Evolutionary conservation across 2,888 invertebrate genomes (phyloP).

Genomic region (Meghimatium bilineatum): DNA sequence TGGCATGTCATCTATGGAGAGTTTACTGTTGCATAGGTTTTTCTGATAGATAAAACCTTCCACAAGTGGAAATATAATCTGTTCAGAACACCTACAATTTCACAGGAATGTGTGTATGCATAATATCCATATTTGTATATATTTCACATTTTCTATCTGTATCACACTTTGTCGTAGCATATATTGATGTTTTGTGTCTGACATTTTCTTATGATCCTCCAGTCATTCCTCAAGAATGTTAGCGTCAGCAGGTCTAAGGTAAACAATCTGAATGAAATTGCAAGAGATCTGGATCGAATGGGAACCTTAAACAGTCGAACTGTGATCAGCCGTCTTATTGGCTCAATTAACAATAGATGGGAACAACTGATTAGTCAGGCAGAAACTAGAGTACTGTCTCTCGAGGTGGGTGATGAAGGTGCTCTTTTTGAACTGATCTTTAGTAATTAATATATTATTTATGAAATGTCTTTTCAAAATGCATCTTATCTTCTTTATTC

Average conservation of each 20-base stretch:
- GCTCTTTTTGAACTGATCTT: neutral
- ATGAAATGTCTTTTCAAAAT: too few relatives aligned
- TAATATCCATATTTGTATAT: neutral
- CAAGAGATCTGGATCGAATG: constrained; percentile 81
- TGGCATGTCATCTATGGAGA: too few relatives aligned
- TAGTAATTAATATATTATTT: too few relatives aligned
- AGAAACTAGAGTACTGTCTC: constrained; percentile 61
- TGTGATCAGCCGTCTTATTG: constrained; percentile 58
- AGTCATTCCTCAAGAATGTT: constrained; percentile 66
- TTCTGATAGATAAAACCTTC: too few relatives aligned
- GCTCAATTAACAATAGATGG: constrained; percentile 66
- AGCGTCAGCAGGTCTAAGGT: constrained; percentile 87
- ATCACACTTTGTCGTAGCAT: neutral
- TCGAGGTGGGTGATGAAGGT: constrained; percentile 60
- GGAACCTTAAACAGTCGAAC: constrained; percentile 81
- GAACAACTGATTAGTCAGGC: constrained; percentile 59
- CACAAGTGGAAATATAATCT: too few relatives aligned
- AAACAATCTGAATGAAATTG: constrained; percentile 88
- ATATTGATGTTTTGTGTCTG: neutral
- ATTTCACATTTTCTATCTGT: neutral
- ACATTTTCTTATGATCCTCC: neutral
- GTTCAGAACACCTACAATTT: too few relatives aligned
- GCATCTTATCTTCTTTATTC: too few relatives aligned
- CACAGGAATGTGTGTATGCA: too few relatives aligned
- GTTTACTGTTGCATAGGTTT: too few relatives aligned